Base-by-base conservation (phyloP, 2,888 invertebrate species). In the Epsilonema sp. region DNA sequence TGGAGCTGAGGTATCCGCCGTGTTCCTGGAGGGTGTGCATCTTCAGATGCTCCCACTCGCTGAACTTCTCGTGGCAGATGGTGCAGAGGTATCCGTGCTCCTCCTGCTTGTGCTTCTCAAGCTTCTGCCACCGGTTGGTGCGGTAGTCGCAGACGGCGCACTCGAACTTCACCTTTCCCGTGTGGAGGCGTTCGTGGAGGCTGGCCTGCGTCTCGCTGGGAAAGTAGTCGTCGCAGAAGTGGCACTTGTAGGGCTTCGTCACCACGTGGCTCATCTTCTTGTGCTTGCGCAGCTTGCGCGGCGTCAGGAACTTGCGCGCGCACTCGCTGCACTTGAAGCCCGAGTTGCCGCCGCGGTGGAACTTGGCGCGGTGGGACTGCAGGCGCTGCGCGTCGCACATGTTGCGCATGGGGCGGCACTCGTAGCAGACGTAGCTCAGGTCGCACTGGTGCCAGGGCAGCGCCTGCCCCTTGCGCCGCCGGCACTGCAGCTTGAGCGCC, bases 181-280 rank as follows among this genome's bases (percentile, higher is more conserved):
- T 63, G 49, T 63, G 63, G 38, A 64, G 54, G 20, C 63, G 53
- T 46, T 63, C 63, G 46, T 63, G 63, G n/a, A 61, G 58, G 5
- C 58, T 56, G 13, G 52, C 53, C 25, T 47, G 51, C 37, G 49
- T 45, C 44, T 63, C 63, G 13, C 56, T 56, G 42, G 58, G 59
- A 53, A 63, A 63, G 21, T 58, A 48, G 26, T 63, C 63, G 16
- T 62, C 60, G 50, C 63, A 63, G 49, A 63, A 63, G 49, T 64
- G 63, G 48, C 63, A 63, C 16, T 54, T 58, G 47, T 55, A 63
- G 1, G 63, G 60, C 47, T 58, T 59, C 16, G 59, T 56, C 49
- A 62, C 60, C 8, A 64, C 59, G 45, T 63, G 63, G 5, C 59
- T 50, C 63, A 63, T 63, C 50, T 63, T 64, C 44, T 58, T 56